phyloP scores from a whole-genome alignment of 1,140 invertebrate genomes.

The Drosophila sproati region DNA sequence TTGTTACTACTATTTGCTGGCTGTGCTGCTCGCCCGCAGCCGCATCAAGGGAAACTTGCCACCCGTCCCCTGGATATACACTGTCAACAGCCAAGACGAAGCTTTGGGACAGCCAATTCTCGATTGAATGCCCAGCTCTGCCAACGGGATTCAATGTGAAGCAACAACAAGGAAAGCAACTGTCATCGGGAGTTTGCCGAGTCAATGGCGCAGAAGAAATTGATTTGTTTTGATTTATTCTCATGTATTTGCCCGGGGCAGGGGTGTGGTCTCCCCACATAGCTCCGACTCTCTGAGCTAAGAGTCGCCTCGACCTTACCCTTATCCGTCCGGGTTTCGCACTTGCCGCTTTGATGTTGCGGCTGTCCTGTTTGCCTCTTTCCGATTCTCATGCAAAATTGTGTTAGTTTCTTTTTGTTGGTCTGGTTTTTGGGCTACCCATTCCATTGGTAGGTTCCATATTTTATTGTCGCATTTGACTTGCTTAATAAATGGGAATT shows the following conservation, averaged over 20 bases:
- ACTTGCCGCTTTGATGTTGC: constrained; percentile 43
- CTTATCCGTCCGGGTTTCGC: not conserved
- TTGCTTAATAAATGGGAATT: constrained; percentile 62
- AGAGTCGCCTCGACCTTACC: not conserved
- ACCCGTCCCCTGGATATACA: not conserved
- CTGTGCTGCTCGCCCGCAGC: constrained; percentile 2
- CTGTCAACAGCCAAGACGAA: constrained; percentile 28
- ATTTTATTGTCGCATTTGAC: constrained; percentile 62
- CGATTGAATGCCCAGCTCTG: constrained; percentile 20
- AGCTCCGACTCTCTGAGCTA: not conserved
- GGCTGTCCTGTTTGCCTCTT: constrained; percentile 10
- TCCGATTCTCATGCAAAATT: constrained; percentile 48
- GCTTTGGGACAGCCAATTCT: constrained; percentile 21
- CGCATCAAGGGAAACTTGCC: not conserved
- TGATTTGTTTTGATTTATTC: constrained; percentile 71
- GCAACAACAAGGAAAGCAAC: constrained; percentile 30
- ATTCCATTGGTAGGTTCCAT: constrained; percentile 23
- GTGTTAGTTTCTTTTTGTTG: constrained; percentile 27
- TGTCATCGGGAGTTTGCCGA: constrained; percentile 54
- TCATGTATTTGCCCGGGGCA: constrained; percentile 18
- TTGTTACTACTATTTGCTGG: constrained; percentile 49
- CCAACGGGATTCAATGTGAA: constrained; percentile 7
- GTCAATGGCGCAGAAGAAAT: constrained; percentile 64
- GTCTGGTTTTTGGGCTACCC: constrained; percentile 11
- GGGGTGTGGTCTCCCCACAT: not conserved